A percentile compares a stretch with the other conserved stretches of the same genome.
phyloP scores from a whole-genome alignment of 1,140 invertebrate genomes.

The Nylanderia fulva region DNA sequence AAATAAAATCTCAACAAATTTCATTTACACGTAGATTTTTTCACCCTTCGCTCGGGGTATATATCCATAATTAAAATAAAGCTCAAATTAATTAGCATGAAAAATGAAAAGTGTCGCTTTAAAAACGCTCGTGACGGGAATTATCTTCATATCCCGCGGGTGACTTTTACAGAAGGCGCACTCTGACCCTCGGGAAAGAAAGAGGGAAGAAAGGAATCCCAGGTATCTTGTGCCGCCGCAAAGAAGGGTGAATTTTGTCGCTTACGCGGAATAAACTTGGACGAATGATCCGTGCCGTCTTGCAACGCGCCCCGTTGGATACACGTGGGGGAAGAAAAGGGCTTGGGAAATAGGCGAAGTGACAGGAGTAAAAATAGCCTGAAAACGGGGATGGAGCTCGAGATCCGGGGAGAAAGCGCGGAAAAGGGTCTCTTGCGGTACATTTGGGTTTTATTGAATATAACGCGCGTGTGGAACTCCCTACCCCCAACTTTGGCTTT shows the following conservation, averaged over 20 bases:
- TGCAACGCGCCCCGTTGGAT: neutral
- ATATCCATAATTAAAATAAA: conserved; percentile 62
- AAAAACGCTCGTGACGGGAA: conserved; percentile 58
- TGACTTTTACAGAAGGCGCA: conserved; percentile 53
- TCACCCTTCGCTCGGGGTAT: neutral
- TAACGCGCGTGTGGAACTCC: conserved; percentile 69
- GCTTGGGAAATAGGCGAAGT: conserved; percentile 28
- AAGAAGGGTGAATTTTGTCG: conserved; percentile 66
- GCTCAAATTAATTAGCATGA: conserved; percentile 68
- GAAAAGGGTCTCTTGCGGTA: conserved; percentile 78
- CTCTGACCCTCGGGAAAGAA: conserved; percentile 23
- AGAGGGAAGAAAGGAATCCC: conserved; percentile 56
- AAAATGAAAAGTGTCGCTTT: conserved; percentile 57
- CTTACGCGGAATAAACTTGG: conserved; percentile 74
- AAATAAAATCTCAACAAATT: conserved; percentile 33
- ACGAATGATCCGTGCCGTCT: conserved; percentile 64
- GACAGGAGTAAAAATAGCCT: conserved; percentile 66
- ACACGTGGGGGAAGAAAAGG: conserved; percentile 3
- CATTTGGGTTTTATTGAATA: conserved; percentile 82
- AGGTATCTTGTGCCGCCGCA: conserved; percentile 43
- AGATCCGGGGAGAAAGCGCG: neutral
- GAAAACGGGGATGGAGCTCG: conserved; percentile 5
- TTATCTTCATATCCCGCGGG: conserved; percentile 63
- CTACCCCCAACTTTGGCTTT: conserved; percentile 70
- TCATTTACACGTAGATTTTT: neutral